Conservation (phyloP, 2,888 invertebrate genomes). For the Podabrus alpinus region DNA sequence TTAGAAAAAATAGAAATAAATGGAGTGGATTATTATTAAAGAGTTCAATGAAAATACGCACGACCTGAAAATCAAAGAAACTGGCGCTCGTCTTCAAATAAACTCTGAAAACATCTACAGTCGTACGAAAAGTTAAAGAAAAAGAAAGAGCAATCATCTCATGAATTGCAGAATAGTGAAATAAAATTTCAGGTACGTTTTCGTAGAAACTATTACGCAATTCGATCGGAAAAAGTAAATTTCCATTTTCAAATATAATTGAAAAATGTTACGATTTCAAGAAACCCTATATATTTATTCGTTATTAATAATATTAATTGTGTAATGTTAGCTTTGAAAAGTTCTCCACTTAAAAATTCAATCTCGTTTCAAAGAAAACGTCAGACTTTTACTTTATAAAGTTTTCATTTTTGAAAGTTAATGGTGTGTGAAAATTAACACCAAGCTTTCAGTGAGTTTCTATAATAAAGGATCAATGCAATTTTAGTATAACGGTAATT, state of each 20-base stretch:
- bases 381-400: slow-evolving; percentile 4
- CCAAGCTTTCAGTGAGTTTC: neutral
- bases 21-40: slow-evolving; percentile 16
- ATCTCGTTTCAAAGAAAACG: neutral
- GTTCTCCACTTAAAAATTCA: neutral
- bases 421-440: slow-evolving; percentile 8
- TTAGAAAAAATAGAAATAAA: neutral
- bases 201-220: slow-evolving; percentile 3
- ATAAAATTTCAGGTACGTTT: slow-evolving; percentile 11
- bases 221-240: neutral
- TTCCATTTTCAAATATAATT: neutral
- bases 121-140: slow-evolving; percentile 11
- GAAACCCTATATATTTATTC: neutral
- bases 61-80: slow-evolving; percentile 18
- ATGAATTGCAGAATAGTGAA: slow-evolving; percentile 15
- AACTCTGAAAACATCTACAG: slow-evolving; percentile 12
- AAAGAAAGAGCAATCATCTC: slow-evolving; percentile 16
- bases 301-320: neutral
- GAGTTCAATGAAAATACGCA: slow-evolving; percentile 18
- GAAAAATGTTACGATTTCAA: neutral
- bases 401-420: slow-evolving; percentile 15
- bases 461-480: neutral
- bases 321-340: neutral
- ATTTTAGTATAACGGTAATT: neutral
- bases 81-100: slow-evolving; percentile 16